Conservation (phyloP, 2,113 vertebrate species). For the Tylochromis polylepis region DNA sequence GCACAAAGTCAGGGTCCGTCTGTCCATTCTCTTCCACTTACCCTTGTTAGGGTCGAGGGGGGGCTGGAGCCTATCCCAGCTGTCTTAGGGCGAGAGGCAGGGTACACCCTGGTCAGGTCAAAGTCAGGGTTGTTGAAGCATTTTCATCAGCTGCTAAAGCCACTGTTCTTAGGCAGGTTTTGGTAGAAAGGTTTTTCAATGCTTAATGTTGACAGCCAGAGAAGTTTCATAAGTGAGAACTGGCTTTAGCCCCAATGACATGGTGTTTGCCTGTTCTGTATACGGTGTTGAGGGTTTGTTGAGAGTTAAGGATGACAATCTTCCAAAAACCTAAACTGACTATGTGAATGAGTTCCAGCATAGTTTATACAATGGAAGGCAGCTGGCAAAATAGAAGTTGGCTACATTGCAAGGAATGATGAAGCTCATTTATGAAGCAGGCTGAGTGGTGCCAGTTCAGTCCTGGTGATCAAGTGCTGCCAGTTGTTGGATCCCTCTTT, state of each 20-base stretch:
- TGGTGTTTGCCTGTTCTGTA: not conserved
- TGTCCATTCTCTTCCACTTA: not conserved
- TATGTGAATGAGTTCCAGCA: not conserved
- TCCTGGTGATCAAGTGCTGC: not conserved
- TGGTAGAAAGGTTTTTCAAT: not conserved
- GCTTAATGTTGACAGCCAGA: not conserved
- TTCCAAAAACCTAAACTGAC: not conserved
- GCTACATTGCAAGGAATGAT: not conserved
- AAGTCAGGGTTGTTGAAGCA: not conserved
- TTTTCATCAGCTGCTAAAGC: not conserved
- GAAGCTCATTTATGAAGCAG: not conserved
- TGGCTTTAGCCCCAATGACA: not conserved
- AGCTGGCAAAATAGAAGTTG: not conserved
- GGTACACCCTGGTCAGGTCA: not conserved
- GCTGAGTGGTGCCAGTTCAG: not conserved
- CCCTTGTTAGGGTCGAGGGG: not conserved
- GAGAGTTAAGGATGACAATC: not conserved
- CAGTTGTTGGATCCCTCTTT: not conserved
- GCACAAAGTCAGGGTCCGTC: not conserved
- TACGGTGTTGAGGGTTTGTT: not conserved
- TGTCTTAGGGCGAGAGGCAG: not conserved
- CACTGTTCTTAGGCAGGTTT: not conserved
- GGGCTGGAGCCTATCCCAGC: not conserved
- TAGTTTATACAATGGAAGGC: not conserved
- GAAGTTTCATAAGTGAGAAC: not conserved